Base-by-base conservation (phyloP, 2,888 invertebrate species). In the Allophyes oxyacanthae region DNA sequence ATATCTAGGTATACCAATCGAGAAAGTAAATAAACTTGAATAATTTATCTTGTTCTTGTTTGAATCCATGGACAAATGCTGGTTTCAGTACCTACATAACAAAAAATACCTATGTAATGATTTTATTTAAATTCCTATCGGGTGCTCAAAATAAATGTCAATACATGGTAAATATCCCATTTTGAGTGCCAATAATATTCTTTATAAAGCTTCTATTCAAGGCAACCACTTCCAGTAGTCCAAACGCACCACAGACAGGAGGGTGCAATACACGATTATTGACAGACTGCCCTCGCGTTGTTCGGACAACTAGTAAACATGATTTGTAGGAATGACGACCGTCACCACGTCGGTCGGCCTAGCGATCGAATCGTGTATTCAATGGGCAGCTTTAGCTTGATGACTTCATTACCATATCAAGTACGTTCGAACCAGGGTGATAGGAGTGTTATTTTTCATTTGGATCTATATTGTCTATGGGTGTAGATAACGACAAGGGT, bases 251-350 rank as follows among this genome's bases (percentile, higher is more conserved):
- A 58, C 69, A 63, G 64, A 55, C 66, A 65, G 60, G 64, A 72
- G 59, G 75, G 71, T 66, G 74, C 72, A 75, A 63, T 69, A 67
- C 75, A 71, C 75, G 76, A 74, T 75, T 86, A 83, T 86, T 84
- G 84, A 83, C 84, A 81, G 77, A 77, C 76, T 72, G 76, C 59
- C 75, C 74, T 62, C 44, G 60, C 68, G 80, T 79, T 79, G 80
- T 78, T 68, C 75, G 72, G 80, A 73, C 78, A 73, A 74, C 72
- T 72, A 64, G 83, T 75, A 84, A 85, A 86, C 82, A 86, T 85
- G 85, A 86, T 86, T 86, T 83, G 84, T 81, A 81, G 75, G 73
- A 81, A 79, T 79, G 79, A 76, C 78, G 66, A 65, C 55, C 57
- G 36, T 64, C 78, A 60, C 67, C 56, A 51, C 33, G 70, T 56